Evolutionary conservation across 2,888 invertebrate genomes (phyloP).

Genomic region (Melanostoma scalare): DNA sequence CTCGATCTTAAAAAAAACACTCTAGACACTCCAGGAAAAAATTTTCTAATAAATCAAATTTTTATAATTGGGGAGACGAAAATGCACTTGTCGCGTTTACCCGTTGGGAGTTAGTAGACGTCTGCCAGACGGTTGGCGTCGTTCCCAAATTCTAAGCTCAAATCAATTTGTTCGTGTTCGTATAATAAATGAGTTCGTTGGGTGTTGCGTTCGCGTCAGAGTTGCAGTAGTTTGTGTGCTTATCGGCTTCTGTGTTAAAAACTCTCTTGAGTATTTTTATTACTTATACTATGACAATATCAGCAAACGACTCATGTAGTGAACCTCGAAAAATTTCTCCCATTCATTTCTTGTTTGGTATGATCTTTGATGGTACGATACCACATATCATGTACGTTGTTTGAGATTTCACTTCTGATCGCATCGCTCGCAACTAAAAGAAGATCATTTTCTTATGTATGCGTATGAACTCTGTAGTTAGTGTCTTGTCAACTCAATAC

Average conservation of each 20-base stretch:
- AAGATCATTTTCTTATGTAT: too few relatives aligned
- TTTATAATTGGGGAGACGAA: constrained; percentile 33
- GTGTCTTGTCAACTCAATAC: too few relatives aligned
- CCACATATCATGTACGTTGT: too few relatives aligned
- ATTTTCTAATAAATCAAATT: constrained; percentile 33
- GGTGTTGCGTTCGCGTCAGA: too few relatives aligned
- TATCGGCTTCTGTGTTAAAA: neutral
- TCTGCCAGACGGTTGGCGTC: constrained; percentile 68
- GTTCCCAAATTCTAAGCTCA: constrained; percentile 65
- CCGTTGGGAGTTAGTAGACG: constrained; percentile 61
- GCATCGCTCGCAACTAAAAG: too few relatives aligned
- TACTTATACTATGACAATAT: too few relatives aligned
- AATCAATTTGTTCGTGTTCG: constrained; percentile 41
- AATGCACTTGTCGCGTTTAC: constrained; percentile 53
- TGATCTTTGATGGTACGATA: too few relatives aligned
- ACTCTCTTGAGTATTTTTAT: constrained; percentile 6
- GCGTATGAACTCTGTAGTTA: too few relatives aligned
- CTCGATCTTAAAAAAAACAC: constrained; percentile 12
- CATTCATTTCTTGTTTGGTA: too few relatives aligned
- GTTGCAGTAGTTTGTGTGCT: neutral
- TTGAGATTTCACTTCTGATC: too few relatives aligned
- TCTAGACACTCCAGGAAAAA: neutral
- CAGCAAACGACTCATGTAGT: too few relatives aligned
- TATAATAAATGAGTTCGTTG: constrained; percentile 1
- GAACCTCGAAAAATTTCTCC: too few relatives aligned